These are phyloP conservation scores for Picus viridis DNA, from an alignment of 2,797 vertebrate species.

Conservation along the genomic window DNA sequence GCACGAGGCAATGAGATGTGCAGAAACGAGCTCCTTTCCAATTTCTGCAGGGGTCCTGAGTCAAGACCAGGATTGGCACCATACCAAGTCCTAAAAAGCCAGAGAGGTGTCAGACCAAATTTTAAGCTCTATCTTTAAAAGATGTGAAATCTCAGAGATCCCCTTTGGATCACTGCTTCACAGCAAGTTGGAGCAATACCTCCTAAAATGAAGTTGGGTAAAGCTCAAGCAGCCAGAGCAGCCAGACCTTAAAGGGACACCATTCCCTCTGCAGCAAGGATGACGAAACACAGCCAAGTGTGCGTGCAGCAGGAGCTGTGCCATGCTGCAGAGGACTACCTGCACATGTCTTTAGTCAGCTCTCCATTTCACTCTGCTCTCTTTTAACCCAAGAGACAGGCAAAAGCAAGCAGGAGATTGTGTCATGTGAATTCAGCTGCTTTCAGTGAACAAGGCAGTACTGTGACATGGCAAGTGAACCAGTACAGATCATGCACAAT, in stretches of 20 bases:
- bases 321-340: not conserved
- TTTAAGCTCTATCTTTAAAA: not conserved
- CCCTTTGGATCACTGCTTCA: not conserved
- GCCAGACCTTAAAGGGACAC: not conserved
- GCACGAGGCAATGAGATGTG: accelerated
- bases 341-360: not conserved
- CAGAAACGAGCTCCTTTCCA: not conserved
- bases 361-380: not conserved
- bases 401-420: not conserved
- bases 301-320: not conserved
- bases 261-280: not conserved
- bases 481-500: accelerated
- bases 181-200: not conserved
- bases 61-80: not conserved
- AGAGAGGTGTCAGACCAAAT: not conserved
- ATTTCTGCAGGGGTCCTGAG: not conserved
- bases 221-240: not conserved
- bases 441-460: not conserved
- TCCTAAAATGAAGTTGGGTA: not conserved
- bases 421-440: not conserved
- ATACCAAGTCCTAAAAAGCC: not conserved
- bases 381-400: not conserved
- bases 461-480: not conserved
- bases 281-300: not conserved
- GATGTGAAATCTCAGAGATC: not conserved